Evolutionary conservation across 2,113 vertebrate genomes (phyloP).

Genomic region (Nothocercus julius): DNA sequence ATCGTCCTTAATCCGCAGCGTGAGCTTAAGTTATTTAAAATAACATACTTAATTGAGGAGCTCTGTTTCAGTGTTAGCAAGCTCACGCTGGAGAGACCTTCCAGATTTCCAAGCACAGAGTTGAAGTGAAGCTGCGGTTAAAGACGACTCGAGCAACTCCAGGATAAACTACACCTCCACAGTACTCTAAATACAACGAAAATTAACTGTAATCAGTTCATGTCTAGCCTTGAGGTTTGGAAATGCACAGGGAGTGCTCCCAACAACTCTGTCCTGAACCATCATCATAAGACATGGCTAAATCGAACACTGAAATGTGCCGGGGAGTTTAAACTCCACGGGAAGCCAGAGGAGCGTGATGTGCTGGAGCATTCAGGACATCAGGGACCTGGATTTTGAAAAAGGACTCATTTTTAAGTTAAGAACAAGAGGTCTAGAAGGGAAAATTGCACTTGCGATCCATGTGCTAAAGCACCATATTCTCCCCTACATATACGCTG

Average conservation of each 20-base stretch:
- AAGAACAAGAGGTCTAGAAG: not conserved
- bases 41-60: not conserved
- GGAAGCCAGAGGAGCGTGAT: accelerated
- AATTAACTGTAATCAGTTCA: constrained; percentile 36
- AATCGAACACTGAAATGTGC: not conserved
- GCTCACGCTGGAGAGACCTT: not conserved
- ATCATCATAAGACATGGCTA: not conserved
- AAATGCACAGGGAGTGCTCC: not conserved
- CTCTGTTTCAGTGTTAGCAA: not conserved
- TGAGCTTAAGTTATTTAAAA: accelerated
- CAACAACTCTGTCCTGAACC: not conserved
- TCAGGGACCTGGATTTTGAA: not conserved
- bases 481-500: not conserved
- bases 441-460: not conserved
- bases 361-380: not conserved
- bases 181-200: not conserved
- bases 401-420: not conserved
- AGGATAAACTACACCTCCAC: not conserved
- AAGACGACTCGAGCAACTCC: not conserved
- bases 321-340: not conserved
- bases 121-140: not conserved
- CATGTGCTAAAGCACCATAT: not conserved
- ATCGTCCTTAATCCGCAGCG: accelerated
- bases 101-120: not conserved
- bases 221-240: not conserved